Conservation (phyloP, 2,888 invertebrate species). For the Glyphotaelius pellucidus region DNA sequence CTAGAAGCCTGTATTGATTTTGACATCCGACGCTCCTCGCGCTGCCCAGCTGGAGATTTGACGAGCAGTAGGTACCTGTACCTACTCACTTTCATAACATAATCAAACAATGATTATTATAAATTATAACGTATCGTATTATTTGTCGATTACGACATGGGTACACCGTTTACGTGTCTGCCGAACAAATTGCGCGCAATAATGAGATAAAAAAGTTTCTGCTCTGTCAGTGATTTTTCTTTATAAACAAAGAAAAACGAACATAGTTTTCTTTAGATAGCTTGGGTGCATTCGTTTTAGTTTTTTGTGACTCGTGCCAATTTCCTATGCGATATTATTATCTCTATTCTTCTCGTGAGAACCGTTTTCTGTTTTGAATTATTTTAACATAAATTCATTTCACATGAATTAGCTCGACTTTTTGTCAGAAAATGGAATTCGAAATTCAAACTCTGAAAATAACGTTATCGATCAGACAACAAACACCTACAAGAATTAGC, state of each 20-base stretch:
- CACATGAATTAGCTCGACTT: neutral
- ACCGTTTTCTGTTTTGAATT: neutral
- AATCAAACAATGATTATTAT: constrained; percentile 13
- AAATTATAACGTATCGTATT: constrained; percentile 5
- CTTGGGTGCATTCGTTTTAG: no score
- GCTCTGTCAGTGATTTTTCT: neutral
- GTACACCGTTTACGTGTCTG: neutral
- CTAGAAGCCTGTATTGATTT: constrained; percentile 55
- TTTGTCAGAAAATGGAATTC: neutral
- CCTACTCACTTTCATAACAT: constrained; percentile 18
- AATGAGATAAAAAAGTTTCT: neutral
- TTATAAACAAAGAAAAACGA: neutral
- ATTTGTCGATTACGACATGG: constrained; percentile 22
- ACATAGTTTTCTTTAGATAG: neutral
- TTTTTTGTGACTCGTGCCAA: neutral
- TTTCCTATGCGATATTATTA: neutral
- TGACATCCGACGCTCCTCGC: constrained; percentile 42
- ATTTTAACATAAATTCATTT: neutral
- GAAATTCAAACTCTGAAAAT: neutral
- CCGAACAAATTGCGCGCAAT: neutral
- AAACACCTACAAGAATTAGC: neutral
- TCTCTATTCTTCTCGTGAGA: neutral
- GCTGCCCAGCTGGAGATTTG: constrained; percentile 14
- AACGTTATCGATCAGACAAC: neutral
- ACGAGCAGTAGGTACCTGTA: neutral